Evolutionary conservation across 2,888 invertebrate genomes (phyloP).

Genomic region (Calephelis perditalis): DNA sequence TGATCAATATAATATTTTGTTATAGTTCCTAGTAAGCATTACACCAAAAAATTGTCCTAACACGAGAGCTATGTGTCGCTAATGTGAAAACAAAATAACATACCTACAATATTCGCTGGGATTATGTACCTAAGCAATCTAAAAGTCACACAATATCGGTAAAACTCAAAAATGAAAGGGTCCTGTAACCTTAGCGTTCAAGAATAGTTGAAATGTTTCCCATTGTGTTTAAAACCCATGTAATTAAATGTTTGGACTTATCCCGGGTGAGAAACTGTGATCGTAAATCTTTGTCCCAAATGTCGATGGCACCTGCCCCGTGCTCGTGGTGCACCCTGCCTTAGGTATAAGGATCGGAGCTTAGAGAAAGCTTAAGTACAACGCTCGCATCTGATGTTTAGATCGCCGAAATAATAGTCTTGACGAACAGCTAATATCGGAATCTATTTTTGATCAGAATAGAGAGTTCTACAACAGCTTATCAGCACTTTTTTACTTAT

Average conservation of each 20-base stretch:
- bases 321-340: not conserved
- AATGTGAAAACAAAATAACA: not conserved
- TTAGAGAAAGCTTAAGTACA: not conserved
- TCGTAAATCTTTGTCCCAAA: not conserved
- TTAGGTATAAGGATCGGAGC: not conserved
- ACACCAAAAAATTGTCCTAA: not conserved
- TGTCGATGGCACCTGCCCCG: not conserved
- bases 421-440: too few relatives aligned
- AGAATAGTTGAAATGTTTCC: not conserved
- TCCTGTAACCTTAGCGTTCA: not conserved
- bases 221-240: not conserved
- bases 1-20: not conserved
- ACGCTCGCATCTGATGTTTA: too few relatives aligned
- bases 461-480: too few relatives aligned
- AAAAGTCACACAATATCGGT: not conserved
- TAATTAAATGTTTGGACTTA: slow-evolving; percentile 4
- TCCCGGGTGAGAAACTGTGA: not conserved
- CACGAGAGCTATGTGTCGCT: not conserved
- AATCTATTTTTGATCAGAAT: too few relatives aligned
- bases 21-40: not conserved
- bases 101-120: not conserved
- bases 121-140: not conserved
- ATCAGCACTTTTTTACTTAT: too few relatives aligned
- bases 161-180: not conserved
- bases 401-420: too few relatives aligned